Percentiles rank a stretch among this genome's conserved stretches.
Conservation (phyloP, 2,888 invertebrate genomes). For the Scotopteryx bipunctaria region DNA sequence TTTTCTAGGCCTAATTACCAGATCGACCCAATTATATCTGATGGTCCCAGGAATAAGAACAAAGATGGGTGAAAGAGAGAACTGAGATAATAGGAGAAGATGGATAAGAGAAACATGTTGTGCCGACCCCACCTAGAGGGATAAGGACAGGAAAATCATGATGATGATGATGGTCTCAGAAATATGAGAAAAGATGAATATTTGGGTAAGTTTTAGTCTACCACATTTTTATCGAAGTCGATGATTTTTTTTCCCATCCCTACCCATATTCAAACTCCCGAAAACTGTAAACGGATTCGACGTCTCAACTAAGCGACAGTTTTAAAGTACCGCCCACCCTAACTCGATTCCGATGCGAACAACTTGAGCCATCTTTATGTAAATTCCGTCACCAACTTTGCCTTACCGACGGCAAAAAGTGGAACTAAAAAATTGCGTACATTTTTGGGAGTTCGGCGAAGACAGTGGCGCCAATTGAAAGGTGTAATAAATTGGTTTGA, state of each 20-base stretch:
- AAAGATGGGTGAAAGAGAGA: no score
- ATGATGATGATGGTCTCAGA: no score
- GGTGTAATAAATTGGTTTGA: constrained; percentile 43
- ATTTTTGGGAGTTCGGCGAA: constrained; percentile 31
- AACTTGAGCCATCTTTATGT: constrained; percentile 79
- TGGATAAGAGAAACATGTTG: no score
- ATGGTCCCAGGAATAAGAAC: no score
- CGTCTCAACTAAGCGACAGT: constrained; percentile 81
- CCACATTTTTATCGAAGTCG: constrained; percentile 10
- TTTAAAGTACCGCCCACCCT: constrained; percentile 74
- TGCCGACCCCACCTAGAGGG: no score
- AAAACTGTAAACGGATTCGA: constrained; percentile 80
- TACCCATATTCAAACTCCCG: constrained; percentile 53
- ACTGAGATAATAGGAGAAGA: no score
- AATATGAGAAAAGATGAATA: no score
- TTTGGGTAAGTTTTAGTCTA: no score
- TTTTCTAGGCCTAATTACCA: no score
- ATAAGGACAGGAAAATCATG: no score
- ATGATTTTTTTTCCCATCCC: constrained; percentile 34
- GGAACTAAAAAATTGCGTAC: constrained; percentile 39
- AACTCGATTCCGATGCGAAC: constrained; percentile 77
- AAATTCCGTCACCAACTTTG: constrained; percentile 66
- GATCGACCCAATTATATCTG: no score
- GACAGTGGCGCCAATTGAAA: constrained; percentile 29
- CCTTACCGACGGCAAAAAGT: constrained; percentile 45